phyloP scores from a whole-genome alignment of 2,113 vertebrate genomes.

The Aegypius monachus region DNA sequence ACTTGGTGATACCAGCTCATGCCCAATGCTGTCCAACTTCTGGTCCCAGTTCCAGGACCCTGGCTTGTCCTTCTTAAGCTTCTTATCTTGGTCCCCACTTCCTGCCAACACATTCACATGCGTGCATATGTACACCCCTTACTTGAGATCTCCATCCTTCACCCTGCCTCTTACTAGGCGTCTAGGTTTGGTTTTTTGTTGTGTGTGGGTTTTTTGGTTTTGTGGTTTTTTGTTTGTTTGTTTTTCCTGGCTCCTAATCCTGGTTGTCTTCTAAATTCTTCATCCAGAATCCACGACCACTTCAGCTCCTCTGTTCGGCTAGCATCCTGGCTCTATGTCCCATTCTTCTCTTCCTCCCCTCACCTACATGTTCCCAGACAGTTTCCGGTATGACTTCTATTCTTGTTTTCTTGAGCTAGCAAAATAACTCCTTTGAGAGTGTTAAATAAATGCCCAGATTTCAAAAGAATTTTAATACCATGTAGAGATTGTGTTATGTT shows the following conservation, averaged over 20 bases:
- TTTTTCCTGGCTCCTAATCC: not conserved
- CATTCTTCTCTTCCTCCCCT: not conserved
- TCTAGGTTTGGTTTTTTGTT: not conserved
- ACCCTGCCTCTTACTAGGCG: not conserved
- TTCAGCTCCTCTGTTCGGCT: not conserved
- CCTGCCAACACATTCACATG: not conserved
- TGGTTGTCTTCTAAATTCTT: not conserved
- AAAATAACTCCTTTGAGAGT: not conserved
- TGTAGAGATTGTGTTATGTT: not conserved
- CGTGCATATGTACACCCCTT: accelerated
- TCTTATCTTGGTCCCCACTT: not conserved
- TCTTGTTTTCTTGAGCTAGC: not conserved
- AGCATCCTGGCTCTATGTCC: not conserved
- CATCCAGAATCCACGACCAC: not conserved
- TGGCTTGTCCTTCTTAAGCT: not conserved
- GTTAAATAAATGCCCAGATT: not conserved
- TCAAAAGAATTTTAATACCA: not conserved
- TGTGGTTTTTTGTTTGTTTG: too few species aligned
- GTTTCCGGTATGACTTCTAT: not conserved
- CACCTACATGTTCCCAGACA: not conserved
- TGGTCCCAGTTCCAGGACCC: not conserved
- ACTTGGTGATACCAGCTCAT: not conserved
- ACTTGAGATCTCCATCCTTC: not conserved
- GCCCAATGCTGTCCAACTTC: not conserved
- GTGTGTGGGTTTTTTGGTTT: not conserved